Evolutionary conservation across 1,140 invertebrate species (phyloP).

Genomic region (Frieseomelitta varia): DNA sequence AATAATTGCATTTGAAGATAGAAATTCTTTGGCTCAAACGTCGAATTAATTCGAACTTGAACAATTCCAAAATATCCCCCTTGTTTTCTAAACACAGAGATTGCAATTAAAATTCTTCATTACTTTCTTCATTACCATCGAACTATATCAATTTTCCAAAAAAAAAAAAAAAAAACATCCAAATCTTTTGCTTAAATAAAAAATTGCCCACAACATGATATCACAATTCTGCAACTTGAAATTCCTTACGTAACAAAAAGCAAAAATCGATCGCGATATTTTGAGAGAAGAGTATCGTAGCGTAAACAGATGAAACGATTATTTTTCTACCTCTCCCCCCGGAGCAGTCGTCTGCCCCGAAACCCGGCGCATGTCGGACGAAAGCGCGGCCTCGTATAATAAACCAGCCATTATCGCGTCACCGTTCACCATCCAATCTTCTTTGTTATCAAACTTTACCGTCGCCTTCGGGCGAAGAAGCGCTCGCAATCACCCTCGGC

Average conservation of each 20-base stretch:
- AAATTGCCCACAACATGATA: too few relatives aligned
- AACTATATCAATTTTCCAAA: too few relatives aligned
- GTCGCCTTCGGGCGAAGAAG: neutral
- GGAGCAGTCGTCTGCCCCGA: neutral
- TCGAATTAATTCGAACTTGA: neutral
- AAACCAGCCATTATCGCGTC: constrained; percentile 43
- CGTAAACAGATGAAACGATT: too few relatives aligned
- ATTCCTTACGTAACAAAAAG: neutral
- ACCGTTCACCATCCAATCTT: constrained; percentile 3
- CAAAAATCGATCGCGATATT: neutral
- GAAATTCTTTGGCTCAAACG: too few relatives aligned
- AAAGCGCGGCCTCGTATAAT: constrained; percentile 13
- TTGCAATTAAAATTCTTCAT: too few relatives aligned
- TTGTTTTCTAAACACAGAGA: too few relatives aligned
- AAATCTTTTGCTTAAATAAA: too few relatives aligned
- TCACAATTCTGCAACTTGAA: neutral
- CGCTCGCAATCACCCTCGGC: constrained; percentile 3
- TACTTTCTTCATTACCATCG: too few relatives aligned
- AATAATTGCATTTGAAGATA: neutral
- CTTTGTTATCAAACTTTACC: constrained; percentile 21
- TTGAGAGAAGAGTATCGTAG: neutral
- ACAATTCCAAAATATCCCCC: too few relatives aligned
- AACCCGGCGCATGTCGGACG: neutral
- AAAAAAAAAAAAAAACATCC: too few relatives aligned
- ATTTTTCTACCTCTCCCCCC: neutral